Evolutionary conservation across 1,140 invertebrate genomes (phyloP), one percentile per base, ranked within the genome.

Genomic region (Penaeus japonicus): DNA sequence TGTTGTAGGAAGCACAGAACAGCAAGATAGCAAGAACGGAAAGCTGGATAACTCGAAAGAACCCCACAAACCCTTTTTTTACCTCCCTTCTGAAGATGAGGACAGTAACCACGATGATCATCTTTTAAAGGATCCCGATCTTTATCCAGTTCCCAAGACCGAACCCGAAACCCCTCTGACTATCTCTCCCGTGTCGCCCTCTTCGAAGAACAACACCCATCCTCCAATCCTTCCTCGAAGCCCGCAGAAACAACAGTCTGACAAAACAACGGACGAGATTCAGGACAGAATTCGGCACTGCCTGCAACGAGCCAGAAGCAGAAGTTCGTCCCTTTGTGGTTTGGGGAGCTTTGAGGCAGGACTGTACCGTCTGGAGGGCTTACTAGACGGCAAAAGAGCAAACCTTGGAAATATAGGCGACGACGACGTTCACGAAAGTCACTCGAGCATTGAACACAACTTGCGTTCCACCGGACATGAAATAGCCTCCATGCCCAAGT

Each of bases 1-100:
- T 20, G 65, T 73, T 73, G 65, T 73, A 30, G 24, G 53, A 1
- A 79, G 17, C n/a, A 47, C 7, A 22, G 18, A 30, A 32, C 27
- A 80, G 32, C 20, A 22, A 39, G 20, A 22, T 20, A 20, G 27
- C 22, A n/a, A 87, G 47, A 73, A 59, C 79, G 82, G 70, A 55
- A 55, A 32, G 39, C 80, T 83, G 80, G 65, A 82, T 70, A 15
- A 80, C 80, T 77, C 80, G n/a, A 83, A 77, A 79, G 80, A 88
- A 88, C 4, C 86, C 80, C 15, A 3, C 0, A 53, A 24, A 27
- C 86, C 86, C 70, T 88, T 88, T 55, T 88, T 88, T 54, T 88
- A 82, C 65, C 80, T 88, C 59, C 86, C 86, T 62, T 88, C 86
- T 54, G 86, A 88, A 77, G 86, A 88, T 54, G 86, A 87, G 55